Conservation (phyloP, 2,797 vertebrate genomes). For the Chaetophractus vellerosus region DNA sequence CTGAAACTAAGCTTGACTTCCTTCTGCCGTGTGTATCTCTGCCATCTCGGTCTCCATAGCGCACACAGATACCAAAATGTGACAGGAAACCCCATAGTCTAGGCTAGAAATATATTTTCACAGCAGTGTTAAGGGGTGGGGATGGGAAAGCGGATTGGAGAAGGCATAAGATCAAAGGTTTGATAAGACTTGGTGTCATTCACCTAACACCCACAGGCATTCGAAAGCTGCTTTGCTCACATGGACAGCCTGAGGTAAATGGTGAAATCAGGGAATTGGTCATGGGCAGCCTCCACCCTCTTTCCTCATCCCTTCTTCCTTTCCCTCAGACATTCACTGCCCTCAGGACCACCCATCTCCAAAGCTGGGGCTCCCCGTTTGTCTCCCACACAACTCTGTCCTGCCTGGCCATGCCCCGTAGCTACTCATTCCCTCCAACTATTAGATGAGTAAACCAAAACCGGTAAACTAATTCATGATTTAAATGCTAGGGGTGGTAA, state of each 20-base stretch:
- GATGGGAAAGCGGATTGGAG: background rate
- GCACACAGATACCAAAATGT: background rate
- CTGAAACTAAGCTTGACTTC: slow-evolving; percentile 1
- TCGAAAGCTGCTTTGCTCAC: background rate
- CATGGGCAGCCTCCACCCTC: background rate
- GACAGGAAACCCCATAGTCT: slow-evolving; percentile 6
- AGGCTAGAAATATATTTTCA: slow-evolving; percentile 30
- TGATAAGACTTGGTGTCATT: slow-evolving; percentile 7
- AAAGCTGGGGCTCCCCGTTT: background rate
- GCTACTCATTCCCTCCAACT: background rate
- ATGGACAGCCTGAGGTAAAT: background rate
- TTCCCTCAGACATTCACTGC: background rate
- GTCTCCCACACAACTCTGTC: background rate
- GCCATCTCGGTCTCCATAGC: background rate
- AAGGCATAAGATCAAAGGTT: slow-evolving; percentile 39
- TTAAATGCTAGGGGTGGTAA: background rate
- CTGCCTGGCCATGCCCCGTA: background rate
- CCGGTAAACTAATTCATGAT: background rate
- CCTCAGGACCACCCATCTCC: background rate
- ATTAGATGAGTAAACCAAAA: slow-evolving; percentile 42
- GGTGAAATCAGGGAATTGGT: background rate
- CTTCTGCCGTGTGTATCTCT: background rate
- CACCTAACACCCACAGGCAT: background rate
- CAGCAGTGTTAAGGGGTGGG: background rate
- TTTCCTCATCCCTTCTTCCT: background rate